Evolutionary conservation across 1,140 invertebrate species (phyloP).

Genomic region (Drosophila nasuta): DNA sequence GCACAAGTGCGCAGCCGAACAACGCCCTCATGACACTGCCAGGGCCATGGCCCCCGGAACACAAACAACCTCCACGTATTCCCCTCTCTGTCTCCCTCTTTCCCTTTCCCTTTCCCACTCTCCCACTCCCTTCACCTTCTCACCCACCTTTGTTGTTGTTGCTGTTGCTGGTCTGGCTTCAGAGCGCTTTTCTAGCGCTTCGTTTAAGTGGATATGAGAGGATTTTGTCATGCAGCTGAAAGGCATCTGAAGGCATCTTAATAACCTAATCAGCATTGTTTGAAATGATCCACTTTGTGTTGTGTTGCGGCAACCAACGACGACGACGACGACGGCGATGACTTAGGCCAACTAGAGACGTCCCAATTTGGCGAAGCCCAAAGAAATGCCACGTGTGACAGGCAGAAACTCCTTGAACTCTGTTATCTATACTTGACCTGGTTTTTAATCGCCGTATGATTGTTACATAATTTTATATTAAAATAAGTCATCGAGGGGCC

Average conservation of each 20-base stretch:
- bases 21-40: constrained; percentile 10
- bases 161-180: constrained; percentile 34
- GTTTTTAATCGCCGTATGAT: too few relatives aligned
- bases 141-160: constrained; percentile 17
- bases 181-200: constrained; percentile 50
- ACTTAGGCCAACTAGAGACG: constrained; percentile 3
- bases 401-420: too few relatives aligned
- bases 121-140: not conserved
- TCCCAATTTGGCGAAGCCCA: not conserved
- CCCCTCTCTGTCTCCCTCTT: not conserved
- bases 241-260: constrained; percentile 30
- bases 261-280: constrained; percentile 48
- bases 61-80: not conserved
- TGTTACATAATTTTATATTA: too few relatives aligned
- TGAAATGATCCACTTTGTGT: constrained; percentile 25
- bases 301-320: not conserved
- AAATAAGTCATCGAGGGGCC: too few relatives aligned
- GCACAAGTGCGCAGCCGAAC: constrained; percentile 50
- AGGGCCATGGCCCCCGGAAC: constrained; percentile 25
- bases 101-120: too few relatives aligned
- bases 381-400: not conserved
- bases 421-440: too few relatives aligned
- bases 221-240: constrained; percentile 40
- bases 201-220: constrained; percentile 46
- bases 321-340: too few relatives aligned